phyloP scores from a whole-genome alignment of 2,888 invertebrate genomes.

The Mycalesis mineus region DNA sequence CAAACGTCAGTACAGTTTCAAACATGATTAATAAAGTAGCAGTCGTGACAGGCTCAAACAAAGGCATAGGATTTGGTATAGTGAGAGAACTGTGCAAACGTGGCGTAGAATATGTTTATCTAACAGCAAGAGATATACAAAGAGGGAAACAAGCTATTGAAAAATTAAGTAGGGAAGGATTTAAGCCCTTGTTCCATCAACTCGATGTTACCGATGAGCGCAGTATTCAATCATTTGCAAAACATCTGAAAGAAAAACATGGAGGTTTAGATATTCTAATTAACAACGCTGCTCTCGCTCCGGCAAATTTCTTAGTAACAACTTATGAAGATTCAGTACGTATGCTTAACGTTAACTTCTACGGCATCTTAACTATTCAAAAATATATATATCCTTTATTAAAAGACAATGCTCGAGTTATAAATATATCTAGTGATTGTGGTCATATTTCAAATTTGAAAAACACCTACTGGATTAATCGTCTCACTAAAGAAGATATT shows the following conservation, averaged over 20 bases:
- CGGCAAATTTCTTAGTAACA: slow-evolving; percentile 18
- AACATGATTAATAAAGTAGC: slow-evolving; percentile 35
- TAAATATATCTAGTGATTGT: slow-evolving; percentile 38
- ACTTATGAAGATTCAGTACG: slow-evolving; percentile 33
- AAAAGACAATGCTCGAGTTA: slow-evolving; percentile 35
- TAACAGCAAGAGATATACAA: slow-evolving; percentile 77
- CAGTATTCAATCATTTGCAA: slow-evolving; percentile 34
- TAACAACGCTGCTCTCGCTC: slow-evolving; percentile 36
- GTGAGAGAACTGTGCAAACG: slow-evolving; percentile 78
- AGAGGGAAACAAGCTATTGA: slow-evolving; percentile 76
- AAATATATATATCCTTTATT: slow-evolving; percentile 35
- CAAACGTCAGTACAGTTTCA: background rate
- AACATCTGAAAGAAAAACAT: slow-evolving; percentile 33
- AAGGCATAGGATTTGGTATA: slow-evolving; percentile 81
- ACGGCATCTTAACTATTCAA: slow-evolving; percentile 30
- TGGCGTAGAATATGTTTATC: slow-evolving; percentile 79
- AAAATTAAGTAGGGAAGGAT: slow-evolving; percentile 66
- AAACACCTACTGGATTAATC: slow-evolving; percentile 34
- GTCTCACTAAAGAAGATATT: slow-evolving; percentile 31
- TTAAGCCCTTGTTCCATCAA: slow-evolving; percentile 44
- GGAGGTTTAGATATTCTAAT: slow-evolving; percentile 38
- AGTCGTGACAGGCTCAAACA: slow-evolving; percentile 80
- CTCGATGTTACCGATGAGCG: slow-evolving; percentile 33
- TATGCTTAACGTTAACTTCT: slow-evolving; percentile 34
- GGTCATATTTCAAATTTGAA: slow-evolving; percentile 37